Conservation (phyloP, 2,888 invertebrate genomes). For the Agrotis clavis region DNA sequence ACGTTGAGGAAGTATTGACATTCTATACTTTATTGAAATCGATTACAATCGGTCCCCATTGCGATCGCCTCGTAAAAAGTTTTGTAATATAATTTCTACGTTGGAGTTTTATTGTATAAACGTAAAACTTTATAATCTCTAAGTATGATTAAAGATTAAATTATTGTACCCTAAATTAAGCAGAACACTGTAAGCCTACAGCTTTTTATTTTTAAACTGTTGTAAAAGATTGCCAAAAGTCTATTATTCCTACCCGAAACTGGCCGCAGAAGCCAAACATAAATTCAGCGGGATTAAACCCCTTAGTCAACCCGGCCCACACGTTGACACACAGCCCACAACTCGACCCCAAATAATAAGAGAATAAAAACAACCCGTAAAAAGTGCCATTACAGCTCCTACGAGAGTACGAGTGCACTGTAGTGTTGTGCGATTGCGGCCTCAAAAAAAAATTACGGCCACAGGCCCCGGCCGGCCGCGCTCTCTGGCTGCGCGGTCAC, state of each 20-base stretch:
- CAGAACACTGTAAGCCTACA: background rate
- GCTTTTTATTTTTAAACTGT: slow-evolving; percentile 14
- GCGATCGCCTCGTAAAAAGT: slow-evolving; percentile 14
- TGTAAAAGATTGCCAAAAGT: slow-evolving; percentile 21
- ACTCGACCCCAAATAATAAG: slow-evolving; percentile 45
- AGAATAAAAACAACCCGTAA: slow-evolving; percentile 53
- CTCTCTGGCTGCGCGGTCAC: background rate
- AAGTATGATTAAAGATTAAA: slow-evolving; percentile 14
- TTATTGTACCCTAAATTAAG: slow-evolving; percentile 7
- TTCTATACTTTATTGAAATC: slow-evolving; percentile 33
- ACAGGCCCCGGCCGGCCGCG: background rate
- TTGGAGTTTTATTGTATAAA: background rate
- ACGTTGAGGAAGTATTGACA: slow-evolving; percentile 4
- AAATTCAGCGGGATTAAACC: slow-evolving; percentile 39
- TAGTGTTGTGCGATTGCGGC: slow-evolving; percentile 49
- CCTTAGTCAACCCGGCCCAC: slow-evolving; percentile 25
- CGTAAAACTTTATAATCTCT: slow-evolving; percentile 14
- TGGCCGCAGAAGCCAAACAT: slow-evolving; percentile 34
- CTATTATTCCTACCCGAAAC: slow-evolving; percentile 5
- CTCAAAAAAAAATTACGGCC: slow-evolving; percentile 47
- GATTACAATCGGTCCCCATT: slow-evolving; percentile 19
- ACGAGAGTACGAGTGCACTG: slow-evolving; percentile 42
- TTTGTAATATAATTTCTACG: slow-evolving; percentile 21
- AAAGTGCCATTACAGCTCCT: slow-evolving; percentile 48
- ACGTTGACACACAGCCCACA: slow-evolving; percentile 44